These are phyloP conservation scores for Lasioglossum baleicum DNA, from an alignment of 1,140 invertebrate genomes.

Conservation along the genomic window DNA sequence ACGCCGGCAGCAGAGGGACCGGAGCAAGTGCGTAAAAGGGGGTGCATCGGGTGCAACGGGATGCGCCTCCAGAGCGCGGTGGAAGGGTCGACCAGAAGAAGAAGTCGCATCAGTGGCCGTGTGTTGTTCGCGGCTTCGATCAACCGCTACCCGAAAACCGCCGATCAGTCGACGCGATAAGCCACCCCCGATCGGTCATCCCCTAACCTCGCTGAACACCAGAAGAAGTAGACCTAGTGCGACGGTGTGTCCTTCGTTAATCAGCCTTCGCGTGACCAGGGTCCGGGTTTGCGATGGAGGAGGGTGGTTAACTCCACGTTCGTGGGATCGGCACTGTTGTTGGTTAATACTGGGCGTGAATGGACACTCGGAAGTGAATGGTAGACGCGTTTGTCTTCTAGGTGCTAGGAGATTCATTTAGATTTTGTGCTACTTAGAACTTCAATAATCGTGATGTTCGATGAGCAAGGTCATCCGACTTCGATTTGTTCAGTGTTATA, in stretches of 20 bases:
- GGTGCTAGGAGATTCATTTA: too few species aligned
- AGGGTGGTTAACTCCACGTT: not conserved
- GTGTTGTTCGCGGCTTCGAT: constrained; percentile 29
- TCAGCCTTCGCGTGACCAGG: too few species aligned
- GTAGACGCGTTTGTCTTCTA: too few species aligned
- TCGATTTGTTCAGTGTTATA: too few species aligned
- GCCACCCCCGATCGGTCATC: not conserved
- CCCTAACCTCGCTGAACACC: not conserved
- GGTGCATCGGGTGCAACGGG: constrained; percentile 57
- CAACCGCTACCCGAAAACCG: not conserved
- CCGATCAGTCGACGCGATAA: not conserved
- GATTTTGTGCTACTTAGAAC: too few species aligned
- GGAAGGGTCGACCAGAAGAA: constrained; percentile 43
- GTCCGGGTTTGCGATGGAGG: not conserved
- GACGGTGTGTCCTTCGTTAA: too few species aligned
- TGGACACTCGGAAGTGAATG: too few species aligned
- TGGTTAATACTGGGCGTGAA: too few species aligned
- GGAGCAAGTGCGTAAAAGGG: constrained; percentile 61
- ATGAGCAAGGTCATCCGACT: too few species aligned
- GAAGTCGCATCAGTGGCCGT: constrained; percentile 41
- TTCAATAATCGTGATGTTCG: too few species aligned
- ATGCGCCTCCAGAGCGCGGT: constrained; percentile 50
- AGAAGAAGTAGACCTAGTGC: not conserved
- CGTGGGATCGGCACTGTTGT: too few species aligned
- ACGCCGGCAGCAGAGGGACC: constrained; percentile 32